Evolutionary conservation across 2,888 invertebrate species (phyloP), one percentile per base, ranked within the genome.

Genomic region (Hirtodrosophila alboralis): DNA sequence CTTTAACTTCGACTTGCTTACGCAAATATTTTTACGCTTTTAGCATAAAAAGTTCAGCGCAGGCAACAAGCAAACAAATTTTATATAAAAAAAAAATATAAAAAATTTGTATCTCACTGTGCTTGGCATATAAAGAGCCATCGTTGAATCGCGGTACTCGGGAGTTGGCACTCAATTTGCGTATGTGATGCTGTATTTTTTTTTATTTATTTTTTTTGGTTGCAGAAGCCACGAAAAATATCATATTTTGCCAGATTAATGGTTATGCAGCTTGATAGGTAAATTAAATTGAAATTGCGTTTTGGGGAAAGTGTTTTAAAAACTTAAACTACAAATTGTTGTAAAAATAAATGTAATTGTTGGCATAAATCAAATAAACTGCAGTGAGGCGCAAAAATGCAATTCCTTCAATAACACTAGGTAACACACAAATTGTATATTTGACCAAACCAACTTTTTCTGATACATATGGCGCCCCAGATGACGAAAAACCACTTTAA

Each of bases 11-110:
- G 73, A 64, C 59, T 75, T 75, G 16, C 61, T 57, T 64, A 57
- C 31, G 60, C 56, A 80, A 75, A 80, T 64, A 75, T 77, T 80
- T 61, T 62, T 73, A 53, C 37, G 69, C 75, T 72, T 56, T 73
- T 67, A 53, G 44, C 58, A 59, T 64, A 59, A 40, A 60, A 63
- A 63, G n/a, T 59, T 45, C 26, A 40, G 47, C 18, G 43, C 41
- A 52, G 44, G 34, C 54, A 63, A 45, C 38, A 43, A 40, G 21
- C 33, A 44, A 30, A 53, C 23, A 33, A 66, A 61, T 47, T 49
- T 16, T 28, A 63, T 37, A n/a, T n/a, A n/a, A n/a, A n/a, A n/a
- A n/a, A n/a, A n/a, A n/a, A n/a, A n/a, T n/a, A n/a, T n/a, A n/a
- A 43, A 44, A 67, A 76, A 56, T 64, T 28, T 37, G 37, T 61